Percentiles rank a stretch among this genome's conserved stretches.
phyloP scores from a whole-genome alignment of 2,888 invertebrate genomes.

The Agrilus mali region DNA sequence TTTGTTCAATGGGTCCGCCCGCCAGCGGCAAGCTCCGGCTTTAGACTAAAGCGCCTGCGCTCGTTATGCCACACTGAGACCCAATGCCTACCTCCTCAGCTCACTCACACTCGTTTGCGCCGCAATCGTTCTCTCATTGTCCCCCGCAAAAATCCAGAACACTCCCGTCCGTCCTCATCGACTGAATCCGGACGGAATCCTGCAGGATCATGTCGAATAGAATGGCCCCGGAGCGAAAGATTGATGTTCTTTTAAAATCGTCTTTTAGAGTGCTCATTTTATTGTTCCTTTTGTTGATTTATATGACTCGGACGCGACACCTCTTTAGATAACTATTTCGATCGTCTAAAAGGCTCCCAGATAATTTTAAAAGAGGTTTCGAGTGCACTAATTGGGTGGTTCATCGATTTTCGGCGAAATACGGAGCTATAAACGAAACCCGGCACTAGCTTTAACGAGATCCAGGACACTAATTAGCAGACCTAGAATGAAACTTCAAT shows the following conservation, averaged over 20 bases:
- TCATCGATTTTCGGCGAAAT: too few relatives aligned
- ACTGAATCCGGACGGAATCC: constrained; percentile 2
- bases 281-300: constrained; percentile 26
- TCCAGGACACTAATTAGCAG: too few relatives aligned
- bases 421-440: too few relatives aligned
- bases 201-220: constrained; percentile 1
- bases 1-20: constrained; percentile 29
- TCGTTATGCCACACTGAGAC: constrained; percentile 15
- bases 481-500: too few relatives aligned
- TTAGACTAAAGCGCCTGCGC: constrained; percentile 27
- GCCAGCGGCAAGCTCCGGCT: constrained; percentile 26
- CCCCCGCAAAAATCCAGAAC: not conserved
- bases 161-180: not conserved
- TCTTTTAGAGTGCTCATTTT: not conserved
- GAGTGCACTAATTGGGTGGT: too few relatives aligned
- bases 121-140: constrained; percentile 22
- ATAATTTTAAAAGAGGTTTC: not conserved
- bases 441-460: too few relatives aligned
- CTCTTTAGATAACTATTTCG: constrained; percentile 17
- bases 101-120: constrained; percentile 16
- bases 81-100: constrained; percentile 16
- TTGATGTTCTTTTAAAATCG: constrained; percentile 1
- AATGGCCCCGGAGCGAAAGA: not conserved
- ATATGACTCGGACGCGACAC: constrained; percentile 25
- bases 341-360: constrained; percentile 1